Conservation (phyloP, 2,888 invertebrate species). For the Ormyrus pomaceus region DNA sequence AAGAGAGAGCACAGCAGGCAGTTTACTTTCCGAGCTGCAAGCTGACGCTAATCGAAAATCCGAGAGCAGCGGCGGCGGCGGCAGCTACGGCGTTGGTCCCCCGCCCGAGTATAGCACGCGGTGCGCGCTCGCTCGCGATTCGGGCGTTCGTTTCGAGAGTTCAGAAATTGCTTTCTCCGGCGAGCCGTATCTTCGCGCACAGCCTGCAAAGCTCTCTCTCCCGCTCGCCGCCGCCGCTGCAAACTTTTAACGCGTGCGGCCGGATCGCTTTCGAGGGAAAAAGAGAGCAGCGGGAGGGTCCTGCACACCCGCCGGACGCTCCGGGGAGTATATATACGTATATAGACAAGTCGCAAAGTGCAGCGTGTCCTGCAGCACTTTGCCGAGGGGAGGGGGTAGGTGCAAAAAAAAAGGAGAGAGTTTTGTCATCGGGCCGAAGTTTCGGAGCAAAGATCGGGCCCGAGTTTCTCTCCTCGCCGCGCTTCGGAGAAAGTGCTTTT, state of each 20-base stretch:
- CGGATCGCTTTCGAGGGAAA: slow-evolving; percentile 60
- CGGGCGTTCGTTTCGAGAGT: slow-evolving; percentile 53
- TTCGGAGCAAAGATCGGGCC: background rate
- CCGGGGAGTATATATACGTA: no score
- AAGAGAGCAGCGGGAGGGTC: no score
- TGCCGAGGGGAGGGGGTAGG: background rate
- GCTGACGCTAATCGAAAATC: slow-evolving; percentile 48
- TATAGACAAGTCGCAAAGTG: slow-evolving; percentile 11
- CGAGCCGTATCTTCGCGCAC: slow-evolving; percentile 22
- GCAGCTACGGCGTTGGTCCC: no score
- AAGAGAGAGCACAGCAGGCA: no score
- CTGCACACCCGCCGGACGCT: no score
- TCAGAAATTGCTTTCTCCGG: slow-evolving; percentile 63
- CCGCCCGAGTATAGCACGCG: no score
- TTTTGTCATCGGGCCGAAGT: slow-evolving; percentile 28
- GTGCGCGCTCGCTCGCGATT: background rate
- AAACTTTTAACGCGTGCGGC: slow-evolving; percentile 62
- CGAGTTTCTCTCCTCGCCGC: background rate
- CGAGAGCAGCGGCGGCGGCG: background rate
- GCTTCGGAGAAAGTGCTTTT: slow-evolving; percentile 8
- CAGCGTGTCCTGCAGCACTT: background rate
- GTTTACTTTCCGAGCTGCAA: slow-evolving; percentile 10
- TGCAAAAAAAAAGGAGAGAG: background rate
- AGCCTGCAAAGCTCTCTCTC: slow-evolving; percentile 7
- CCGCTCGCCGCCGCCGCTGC: background rate